Conservation (phyloP, 2,888 invertebrate species). For the Galerucella nymphaeae region DNA sequence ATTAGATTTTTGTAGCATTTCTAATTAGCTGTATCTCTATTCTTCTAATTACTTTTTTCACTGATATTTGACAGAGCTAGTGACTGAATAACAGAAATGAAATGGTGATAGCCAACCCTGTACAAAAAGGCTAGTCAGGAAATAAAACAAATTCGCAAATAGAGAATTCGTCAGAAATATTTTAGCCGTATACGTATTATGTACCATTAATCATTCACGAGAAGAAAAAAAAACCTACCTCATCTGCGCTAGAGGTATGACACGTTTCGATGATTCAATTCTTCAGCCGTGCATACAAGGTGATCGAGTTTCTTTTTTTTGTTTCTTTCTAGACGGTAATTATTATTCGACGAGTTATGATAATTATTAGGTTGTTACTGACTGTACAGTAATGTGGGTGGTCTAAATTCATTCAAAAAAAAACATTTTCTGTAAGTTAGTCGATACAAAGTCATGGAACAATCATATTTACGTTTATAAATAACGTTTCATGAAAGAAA, state of each 20-base stretch:
- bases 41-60: too few species aligned
- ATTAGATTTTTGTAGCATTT: too few species aligned
- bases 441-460: not conserved
- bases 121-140: not conserved
- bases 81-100: too few species aligned
- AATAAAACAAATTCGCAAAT: not conserved
- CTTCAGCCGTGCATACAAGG: conserved; percentile 15
- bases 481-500: not conserved
- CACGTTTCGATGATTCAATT: conserved; percentile 13
- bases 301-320: conserved; percentile 6
- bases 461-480: not conserved
- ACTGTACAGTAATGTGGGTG: conserved; percentile 6
- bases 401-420: conserved; percentile 1
- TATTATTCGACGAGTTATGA: conserved; percentile 14
- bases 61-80: too few species aligned
- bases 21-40: too few species aligned
- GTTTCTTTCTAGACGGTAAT: conserved; percentile 5
- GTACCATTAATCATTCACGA: not conserved
- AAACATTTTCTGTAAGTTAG: not conserved
- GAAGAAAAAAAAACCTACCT: conserved; percentile 2
- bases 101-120: too few species aligned
- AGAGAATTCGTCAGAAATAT: not conserved
- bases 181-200: not conserved
- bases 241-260: conserved; percentile 5
- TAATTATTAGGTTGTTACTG: conserved; percentile 11